Conservation (phyloP, 2,888 invertebrate species). For the Junonia oenone region DNA sequence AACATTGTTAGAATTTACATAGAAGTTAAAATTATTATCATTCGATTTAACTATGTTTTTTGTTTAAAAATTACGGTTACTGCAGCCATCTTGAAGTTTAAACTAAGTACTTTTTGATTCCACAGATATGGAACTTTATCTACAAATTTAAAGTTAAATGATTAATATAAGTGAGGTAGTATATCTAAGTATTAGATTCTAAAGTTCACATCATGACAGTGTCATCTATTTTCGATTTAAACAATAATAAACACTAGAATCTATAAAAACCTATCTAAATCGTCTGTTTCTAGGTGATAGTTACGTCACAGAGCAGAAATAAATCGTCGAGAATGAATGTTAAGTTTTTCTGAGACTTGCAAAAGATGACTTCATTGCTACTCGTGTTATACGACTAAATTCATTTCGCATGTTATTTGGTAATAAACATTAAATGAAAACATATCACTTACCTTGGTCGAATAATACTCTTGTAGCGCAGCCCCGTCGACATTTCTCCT, state of each 20-base stretch:
- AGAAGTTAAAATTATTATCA: no score
- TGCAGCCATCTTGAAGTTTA: no score
- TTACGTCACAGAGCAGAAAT: neutral
- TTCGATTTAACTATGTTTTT: no score
- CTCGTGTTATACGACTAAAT: constrained; percentile 7
- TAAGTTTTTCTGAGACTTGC: neutral
- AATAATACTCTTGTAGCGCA: neutral
- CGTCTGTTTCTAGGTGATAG: neutral
- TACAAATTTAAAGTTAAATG: neutral
- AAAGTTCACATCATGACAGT: neutral
- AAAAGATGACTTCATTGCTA: constrained; percentile 17
- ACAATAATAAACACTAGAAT: neutral
- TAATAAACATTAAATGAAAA: constrained; percentile 18
- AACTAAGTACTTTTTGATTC: no score
- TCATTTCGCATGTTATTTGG: constrained; percentile 4
- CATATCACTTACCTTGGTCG: constrained; percentile 21
- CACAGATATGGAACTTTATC: no score
- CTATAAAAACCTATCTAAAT: neutral
- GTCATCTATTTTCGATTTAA: neutral
- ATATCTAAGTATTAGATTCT: neutral
- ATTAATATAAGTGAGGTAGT: neutral
- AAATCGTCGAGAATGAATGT: neutral
- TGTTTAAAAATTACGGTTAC: no score
- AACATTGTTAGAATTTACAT: neutral
- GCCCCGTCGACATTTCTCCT: neutral